These are phyloP conservation scores for Pemphredon lugubris DNA, from an alignment of 2,888 invertebrate species.

Conservation along the genomic window DNA sequence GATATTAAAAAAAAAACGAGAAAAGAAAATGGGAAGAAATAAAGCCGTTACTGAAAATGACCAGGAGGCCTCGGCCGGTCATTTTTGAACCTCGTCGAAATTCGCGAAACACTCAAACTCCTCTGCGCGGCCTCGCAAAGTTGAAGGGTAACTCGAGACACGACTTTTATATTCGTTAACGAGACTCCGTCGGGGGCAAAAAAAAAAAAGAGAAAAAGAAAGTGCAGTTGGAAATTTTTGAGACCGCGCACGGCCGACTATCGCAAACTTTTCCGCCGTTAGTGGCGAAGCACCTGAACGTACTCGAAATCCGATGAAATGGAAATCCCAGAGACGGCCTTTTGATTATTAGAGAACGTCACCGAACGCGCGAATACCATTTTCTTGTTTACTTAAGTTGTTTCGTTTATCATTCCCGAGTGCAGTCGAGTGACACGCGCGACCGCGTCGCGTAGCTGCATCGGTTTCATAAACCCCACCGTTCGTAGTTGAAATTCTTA, in stretches of 20 bases:
- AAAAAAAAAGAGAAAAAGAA: conserved; percentile 18
- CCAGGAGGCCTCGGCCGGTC: conserved; percentile 4
- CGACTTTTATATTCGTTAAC: conserved; percentile 55
- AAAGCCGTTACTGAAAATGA: too few relatives aligned
- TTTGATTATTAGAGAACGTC: conserved; percentile 24
- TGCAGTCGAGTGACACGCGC: too few relatives aligned
- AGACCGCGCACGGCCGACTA: conserved; percentile 14
- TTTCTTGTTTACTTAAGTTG: neutral
- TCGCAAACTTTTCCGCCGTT: conserved; percentile 30
- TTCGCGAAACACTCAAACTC: conserved; percentile 37
- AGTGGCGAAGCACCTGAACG: conserved; percentile 18
- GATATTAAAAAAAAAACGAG: neutral
- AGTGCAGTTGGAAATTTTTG: conserved; percentile 43
- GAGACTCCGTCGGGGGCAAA: conserved; percentile 27
- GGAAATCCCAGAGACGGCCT: conserved; percentile 22
- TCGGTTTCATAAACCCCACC: neutral
- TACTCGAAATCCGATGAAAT: conserved; percentile 35
- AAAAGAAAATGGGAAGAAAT: neutral
- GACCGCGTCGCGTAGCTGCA: too few relatives aligned
- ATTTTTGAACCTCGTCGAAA: conserved; percentile 7
- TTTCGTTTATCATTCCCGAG: too few relatives aligned
- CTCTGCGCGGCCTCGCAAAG: conserved; percentile 12
- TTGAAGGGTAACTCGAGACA: conserved; percentile 33
- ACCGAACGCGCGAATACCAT: neutral
- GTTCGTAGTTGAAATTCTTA: too few relatives aligned